Evolutionary conservation across 1,140 invertebrate species (phyloP).

Genomic region (Diachasma alloeum): DNA sequence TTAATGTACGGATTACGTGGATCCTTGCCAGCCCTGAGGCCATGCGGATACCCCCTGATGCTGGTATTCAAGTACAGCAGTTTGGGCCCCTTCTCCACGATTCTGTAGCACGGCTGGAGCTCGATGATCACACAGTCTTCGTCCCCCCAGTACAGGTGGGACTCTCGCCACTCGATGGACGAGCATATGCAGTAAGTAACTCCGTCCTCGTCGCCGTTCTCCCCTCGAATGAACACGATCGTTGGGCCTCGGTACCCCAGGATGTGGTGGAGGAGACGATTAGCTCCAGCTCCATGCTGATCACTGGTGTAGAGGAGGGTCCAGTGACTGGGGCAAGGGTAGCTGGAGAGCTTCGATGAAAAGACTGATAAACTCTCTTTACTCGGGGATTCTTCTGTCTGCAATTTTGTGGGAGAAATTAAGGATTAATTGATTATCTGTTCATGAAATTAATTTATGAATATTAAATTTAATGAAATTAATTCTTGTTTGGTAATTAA

Average conservation of each 20-base stretch:
- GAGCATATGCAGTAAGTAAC: slow-evolving; percentile 79
- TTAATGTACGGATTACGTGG: slow-evolving; percentile 77
- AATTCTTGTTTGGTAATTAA: too few relatives aligned
- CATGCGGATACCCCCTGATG: slow-evolving; percentile 85
- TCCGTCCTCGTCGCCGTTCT: slow-evolving; percentile 55
- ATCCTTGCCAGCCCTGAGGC: slow-evolving; percentile 82
- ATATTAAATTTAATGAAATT: too few relatives aligned
- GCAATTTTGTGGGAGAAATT: background rate
- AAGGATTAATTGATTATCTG: background rate
- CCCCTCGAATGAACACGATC: slow-evolving; percentile 75
- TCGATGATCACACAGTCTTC: slow-evolving; percentile 81
- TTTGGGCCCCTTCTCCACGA: slow-evolving; percentile 77
- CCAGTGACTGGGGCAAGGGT: slow-evolving; percentile 79
- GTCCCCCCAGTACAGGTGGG: slow-evolving; percentile 84
- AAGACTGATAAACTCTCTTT: slow-evolving; percentile 47
- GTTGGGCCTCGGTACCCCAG: slow-evolving; percentile 86
- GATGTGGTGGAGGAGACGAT: slow-evolving; percentile 88
- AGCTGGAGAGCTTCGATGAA: slow-evolving; percentile 54
- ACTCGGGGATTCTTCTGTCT: slow-evolving; percentile 53
- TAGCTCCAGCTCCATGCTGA: slow-evolving; percentile 84
- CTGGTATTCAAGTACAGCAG: slow-evolving; percentile 84
- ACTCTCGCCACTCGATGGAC: slow-evolving; percentile 86
- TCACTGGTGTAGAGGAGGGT: slow-evolving; percentile 82
- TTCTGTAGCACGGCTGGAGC: slow-evolving; percentile 76
- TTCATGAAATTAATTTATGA: too few relatives aligned